Conservation (phyloP, 2,888 invertebrate species). For the Dryococelus australis region DNA sequence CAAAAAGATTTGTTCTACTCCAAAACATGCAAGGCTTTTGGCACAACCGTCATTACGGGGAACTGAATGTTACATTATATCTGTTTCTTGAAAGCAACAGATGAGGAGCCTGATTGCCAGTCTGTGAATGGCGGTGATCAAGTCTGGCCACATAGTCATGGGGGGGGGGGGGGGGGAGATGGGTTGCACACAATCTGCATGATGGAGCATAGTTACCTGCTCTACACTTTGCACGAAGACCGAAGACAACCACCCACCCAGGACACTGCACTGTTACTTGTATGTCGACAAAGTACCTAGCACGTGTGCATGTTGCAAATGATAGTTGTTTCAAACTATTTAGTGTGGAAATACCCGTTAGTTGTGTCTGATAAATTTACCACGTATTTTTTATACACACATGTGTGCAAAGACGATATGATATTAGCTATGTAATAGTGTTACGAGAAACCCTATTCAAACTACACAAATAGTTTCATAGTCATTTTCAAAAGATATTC, state of each 20-base stretch:
- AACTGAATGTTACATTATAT: not conserved
- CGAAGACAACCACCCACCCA: not conserved
- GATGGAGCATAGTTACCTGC: not conserved
- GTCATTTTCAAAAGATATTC: not conserved
- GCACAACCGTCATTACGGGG: not conserved
- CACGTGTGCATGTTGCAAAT: not conserved
- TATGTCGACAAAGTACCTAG: not conserved
- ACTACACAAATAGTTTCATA: too few species aligned
- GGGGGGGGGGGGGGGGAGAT: not conserved
- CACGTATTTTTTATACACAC: too few species aligned
- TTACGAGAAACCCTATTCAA: too few species aligned
- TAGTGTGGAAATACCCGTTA: not conserved
- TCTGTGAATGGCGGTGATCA: not conserved
- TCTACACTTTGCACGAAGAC: not conserved
- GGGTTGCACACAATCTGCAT: not conserved
- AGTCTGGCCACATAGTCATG: not conserved
- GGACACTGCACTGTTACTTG: not conserved
- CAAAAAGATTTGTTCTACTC: not conserved
- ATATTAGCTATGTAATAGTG: not conserved
- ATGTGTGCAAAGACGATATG: too few species aligned
- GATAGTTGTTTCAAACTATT: not conserved
- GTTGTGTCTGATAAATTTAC: too few species aligned
- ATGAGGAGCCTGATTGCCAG: not conserved
- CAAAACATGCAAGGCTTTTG: not conserved
- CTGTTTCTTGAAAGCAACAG: not conserved